These are phyloP conservation scores for Apotomis turbidana DNA, from an alignment of 2,888 invertebrate genomes.

Conservation along the genomic window DNA sequence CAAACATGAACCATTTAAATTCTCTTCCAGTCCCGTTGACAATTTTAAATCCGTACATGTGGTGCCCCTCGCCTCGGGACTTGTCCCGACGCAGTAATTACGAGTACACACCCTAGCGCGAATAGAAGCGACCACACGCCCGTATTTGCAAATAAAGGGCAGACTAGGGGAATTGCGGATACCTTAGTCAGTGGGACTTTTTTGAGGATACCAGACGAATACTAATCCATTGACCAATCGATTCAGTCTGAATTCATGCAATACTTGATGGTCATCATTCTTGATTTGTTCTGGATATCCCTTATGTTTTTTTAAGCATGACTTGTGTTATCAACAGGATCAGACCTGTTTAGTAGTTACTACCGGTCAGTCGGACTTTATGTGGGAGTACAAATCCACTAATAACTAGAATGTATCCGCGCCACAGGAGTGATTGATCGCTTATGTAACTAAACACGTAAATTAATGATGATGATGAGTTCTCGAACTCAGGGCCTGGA, in stretches of 20 bases:
- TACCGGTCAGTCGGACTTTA: too few species aligned
- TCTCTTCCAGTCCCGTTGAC: conserved; percentile 43
- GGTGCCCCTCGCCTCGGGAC: conserved; percentile 69
- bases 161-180: conserved; percentile 18
- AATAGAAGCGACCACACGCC: conserved; percentile 78
- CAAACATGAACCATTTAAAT: conserved; percentile 15
- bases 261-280: too few species aligned
- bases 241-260: neutral
- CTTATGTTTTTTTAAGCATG: too few species aligned
- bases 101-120: conserved; percentile 76
- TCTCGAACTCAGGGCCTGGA: too few species aligned
- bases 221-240: neutral
- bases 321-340: too few species aligned
- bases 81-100: conserved; percentile 79
- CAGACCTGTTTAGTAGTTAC: too few species aligned
- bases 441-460: too few species aligned
- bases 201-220: neutral
- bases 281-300: too few species aligned
- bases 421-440: too few species aligned
- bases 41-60: conserved; percentile 57
- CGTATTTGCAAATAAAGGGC: conserved; percentile 76
- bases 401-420: too few species aligned
- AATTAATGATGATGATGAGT: too few species aligned
- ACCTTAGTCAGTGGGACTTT: conserved; percentile 6
- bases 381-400: too few species aligned